Conservation (phyloP, 2,888 invertebrate genomes). For the Agrypnus murinus region DNA sequence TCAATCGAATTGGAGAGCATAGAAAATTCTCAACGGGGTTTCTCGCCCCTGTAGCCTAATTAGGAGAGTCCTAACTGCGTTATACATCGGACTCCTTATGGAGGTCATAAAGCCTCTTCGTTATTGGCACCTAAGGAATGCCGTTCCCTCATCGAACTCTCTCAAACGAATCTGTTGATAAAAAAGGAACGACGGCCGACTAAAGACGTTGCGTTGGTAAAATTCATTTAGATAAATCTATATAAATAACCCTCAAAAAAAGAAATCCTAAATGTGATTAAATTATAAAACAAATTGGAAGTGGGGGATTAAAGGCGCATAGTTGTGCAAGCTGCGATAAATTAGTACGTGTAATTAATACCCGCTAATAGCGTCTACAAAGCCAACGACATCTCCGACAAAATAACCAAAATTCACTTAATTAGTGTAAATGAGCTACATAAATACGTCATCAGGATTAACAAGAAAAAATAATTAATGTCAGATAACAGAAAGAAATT, state of each 20-base stretch:
- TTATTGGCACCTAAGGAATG: slow-evolving; percentile 36
- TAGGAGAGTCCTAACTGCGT: slow-evolving; percentile 40
- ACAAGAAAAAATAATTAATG: slow-evolving; percentile 6
- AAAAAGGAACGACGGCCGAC: slow-evolving; percentile 6
- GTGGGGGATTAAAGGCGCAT: neutral
- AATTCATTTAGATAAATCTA: slow-evolving; percentile 25
- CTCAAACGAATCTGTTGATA: slow-evolving; percentile 27
- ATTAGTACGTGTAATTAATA: slow-evolving; percentile 13
- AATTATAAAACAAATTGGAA: slow-evolving; percentile 22
- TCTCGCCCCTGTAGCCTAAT: slow-evolving; percentile 43
- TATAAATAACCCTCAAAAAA: slow-evolving; percentile 6
- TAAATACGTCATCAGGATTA: neutral
- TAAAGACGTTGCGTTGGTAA: no score
- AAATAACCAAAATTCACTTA: slow-evolving; percentile 3
- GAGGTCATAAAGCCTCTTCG: slow-evolving; percentile 23
- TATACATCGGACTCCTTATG: slow-evolving; percentile 29
- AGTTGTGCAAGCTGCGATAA: neutral
- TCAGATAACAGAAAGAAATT: neutral
- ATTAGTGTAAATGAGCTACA: slow-evolving; percentile 24
- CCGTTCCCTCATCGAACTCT: slow-evolving; percentile 24
- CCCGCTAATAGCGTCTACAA: slow-evolving; percentile 8
- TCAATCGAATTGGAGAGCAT: no score
- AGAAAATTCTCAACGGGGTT: slow-evolving; percentile 34
- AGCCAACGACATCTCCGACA: neutral
- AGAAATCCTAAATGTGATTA: slow-evolving; percentile 13